Evolutionary conservation across 2,113 vertebrate genomes (phyloP).

Genomic region (Hylia prasina): DNA sequence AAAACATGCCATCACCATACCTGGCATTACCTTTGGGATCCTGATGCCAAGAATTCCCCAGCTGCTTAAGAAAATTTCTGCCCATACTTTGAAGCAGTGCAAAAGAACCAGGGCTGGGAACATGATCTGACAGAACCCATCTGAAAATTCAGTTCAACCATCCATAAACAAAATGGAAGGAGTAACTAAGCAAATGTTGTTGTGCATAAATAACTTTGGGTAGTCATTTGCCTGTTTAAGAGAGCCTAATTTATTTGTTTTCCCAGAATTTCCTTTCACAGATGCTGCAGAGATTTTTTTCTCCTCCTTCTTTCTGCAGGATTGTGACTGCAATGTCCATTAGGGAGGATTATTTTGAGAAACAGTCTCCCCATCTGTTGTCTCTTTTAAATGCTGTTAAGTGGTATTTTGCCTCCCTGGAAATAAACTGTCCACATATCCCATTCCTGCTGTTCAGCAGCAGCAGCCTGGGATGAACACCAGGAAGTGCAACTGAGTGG

Average conservation of each 20-base stretch:
- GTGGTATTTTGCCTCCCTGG: neutral
- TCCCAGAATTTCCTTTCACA: neutral
- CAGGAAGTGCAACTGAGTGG: neutral
- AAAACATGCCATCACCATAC: neutral
- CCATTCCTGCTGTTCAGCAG: neutral
- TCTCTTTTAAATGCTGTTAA: conserved; percentile 16
- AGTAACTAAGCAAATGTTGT: neutral
- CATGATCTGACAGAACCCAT: neutral
- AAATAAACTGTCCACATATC: neutral
- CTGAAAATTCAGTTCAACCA: neutral
- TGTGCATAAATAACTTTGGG: neutral
- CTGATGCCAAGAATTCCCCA: neutral
- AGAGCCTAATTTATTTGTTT: conserved; percentile 20
- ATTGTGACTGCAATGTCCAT: neutral
- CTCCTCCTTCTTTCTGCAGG: neutral
- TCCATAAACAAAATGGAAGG: neutral
- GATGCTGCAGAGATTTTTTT: neutral
- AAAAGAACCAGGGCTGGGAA: neutral
- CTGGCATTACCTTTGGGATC: neutral
- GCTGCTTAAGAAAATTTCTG: neutral
- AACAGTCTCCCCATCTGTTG: neutral
- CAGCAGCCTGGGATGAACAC: neutral
- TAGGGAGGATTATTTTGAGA: conserved; percentile 32
- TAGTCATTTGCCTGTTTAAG: neutral
- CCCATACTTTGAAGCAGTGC: neutral